Conservation (phyloP, 2,113 vertebrate genomes). For the Fulmarus glacialis region DNA sequence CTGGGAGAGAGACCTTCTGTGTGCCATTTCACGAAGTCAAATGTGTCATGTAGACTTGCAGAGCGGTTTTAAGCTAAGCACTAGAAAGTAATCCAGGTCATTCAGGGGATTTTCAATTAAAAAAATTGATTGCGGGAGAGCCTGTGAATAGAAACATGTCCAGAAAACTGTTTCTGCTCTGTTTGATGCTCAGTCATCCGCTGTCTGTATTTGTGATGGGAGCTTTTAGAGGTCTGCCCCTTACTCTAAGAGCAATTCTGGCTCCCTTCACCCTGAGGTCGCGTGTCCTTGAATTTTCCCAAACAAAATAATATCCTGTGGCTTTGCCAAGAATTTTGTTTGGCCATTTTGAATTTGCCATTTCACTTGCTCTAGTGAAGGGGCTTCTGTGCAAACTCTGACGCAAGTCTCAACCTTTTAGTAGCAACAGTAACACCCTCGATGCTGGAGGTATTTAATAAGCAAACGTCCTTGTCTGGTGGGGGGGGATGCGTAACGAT, state of each 20-base stretch:
- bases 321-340: neutral
- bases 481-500: rapidly evolving
- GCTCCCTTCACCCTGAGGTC: neutral
- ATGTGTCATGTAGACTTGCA: rapidly evolving
- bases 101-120: neutral
- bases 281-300: neutral
- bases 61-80: neutral
- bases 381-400: neutral
- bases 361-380: neutral
- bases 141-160: neutral
- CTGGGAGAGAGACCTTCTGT: neutral
- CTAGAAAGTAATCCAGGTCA: neutral
- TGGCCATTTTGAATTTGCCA: neutral
- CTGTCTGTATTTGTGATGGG: neutral
- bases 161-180: neutral
- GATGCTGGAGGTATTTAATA: neutral
- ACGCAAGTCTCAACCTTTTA: neutral
- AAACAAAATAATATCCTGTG: neutral
- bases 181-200: neutral
- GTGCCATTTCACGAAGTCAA: rapidly evolving
- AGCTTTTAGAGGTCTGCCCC: neutral
- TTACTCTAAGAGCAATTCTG: neutral
- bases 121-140: rapidly evolving
- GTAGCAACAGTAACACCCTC: neutral
- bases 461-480: neutral